phyloP scores from a whole-genome alignment of 2,888 invertebrate genomes.

The Dryococelus australis region DNA sequence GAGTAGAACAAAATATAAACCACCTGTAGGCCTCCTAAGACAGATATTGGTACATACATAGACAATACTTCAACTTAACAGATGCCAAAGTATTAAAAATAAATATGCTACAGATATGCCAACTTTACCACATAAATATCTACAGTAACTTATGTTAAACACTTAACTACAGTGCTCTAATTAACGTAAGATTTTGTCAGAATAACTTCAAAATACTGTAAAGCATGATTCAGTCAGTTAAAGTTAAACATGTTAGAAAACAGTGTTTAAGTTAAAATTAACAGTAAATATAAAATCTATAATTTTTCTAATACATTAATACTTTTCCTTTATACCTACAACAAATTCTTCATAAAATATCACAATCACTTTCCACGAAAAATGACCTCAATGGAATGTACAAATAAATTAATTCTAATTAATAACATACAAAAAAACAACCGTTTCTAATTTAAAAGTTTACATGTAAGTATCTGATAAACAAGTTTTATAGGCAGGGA shows the following conservation, averaged over 20 bases:
- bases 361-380: neutral
- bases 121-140: neutral
- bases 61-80: neutral
- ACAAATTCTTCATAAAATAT: neutral
- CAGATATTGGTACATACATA: neutral
- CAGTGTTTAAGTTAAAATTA: neutral
- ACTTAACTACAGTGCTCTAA: neutral
- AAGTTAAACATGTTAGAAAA: neutral
- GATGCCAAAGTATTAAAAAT: neutral
- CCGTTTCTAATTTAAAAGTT: neutral
- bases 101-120: neutral
- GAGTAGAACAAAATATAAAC: neutral
- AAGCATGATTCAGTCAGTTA: neutral
- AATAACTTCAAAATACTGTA: neutral
- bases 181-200: neutral
- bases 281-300: neutral
- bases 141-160: neutral
- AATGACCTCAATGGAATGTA: neutral
- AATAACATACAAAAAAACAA: conserved; percentile 18
- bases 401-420: neutral
- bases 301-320: neutral
- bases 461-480: neutral
- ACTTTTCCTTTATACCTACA: neutral
- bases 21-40: neutral
- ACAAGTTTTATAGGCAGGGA: neutral